Evolutionary conservation across 2,113 vertebrate genomes (phyloP), one percentile per base, ranked within the genome.

Genomic region (Isurus oxyrinchus): DNA sequence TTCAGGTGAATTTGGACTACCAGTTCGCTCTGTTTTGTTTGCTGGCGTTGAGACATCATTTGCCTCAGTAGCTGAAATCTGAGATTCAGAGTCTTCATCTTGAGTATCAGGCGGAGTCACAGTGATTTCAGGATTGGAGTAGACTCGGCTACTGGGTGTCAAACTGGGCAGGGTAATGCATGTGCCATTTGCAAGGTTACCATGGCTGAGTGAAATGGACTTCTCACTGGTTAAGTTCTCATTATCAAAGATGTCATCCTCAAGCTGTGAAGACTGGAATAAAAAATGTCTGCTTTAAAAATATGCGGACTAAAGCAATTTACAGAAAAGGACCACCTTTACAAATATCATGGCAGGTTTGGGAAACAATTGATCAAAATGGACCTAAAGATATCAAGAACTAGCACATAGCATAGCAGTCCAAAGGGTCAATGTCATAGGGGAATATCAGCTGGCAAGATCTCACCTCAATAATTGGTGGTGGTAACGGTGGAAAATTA

Each of bases 171-270:
- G 96, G 13, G 97, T 97, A 49, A 97, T 95, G 0, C 97, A 97
- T 6, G 98, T 98, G 67, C 98, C 98, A 0, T 97, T 97, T 91
- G 97, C 97, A 93, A 98, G 98, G 97, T 99, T 98, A 0, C 98
- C 98, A 97, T 99, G 99, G 97, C 98, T 99, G 97, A 99, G 98
- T 21, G 99, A 99, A 72, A 99, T 97, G 13, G 99, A 98, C 66
- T 98, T 98, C 97, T 99, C 99, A 0, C 98, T 97, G 3, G 98
- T 97, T 0, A 97, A 98, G 0, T 97, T 97, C 1, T 98, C 98
- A 0, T 98, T 98, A 96, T 99, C 99, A 93, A 99, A 99, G 96
- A 99, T 97, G 0, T 99, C 99, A 53, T 72, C 67, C 49, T 99
- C 99, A 0, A 98, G 98, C 95, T 99, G 97, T 93, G 99, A 98